Evolutionary conservation across 2,888 invertebrate species (phyloP), one percentile per base, ranked within the genome.

Genomic region (Autographa gamma): DNA sequence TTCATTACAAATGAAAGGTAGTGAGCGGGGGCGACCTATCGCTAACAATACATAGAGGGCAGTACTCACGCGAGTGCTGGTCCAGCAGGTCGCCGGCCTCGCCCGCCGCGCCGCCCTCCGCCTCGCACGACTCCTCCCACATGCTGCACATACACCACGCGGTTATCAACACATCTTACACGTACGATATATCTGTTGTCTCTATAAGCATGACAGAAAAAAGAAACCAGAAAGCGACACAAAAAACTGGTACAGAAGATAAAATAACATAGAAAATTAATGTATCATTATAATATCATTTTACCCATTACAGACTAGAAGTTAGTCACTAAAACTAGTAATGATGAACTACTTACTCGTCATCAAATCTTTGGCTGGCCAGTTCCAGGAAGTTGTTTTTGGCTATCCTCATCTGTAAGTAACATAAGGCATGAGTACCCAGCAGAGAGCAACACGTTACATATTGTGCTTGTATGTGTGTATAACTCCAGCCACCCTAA

Each of bases 121-220:
- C 79, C 38, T 81, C 86, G 38, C 87, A 87, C 18, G 80, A 77
- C 48, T 90, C 90, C 72, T 92, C 93, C 93, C 93, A 93, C 91
- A 90, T 90, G 71, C 92, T 92, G 88, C 64, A 59, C 54, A n/a
- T n/a, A 52, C 60, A 63, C 5, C 18, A 52, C 52, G 18, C 6
- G n/a, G 18, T 16, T 18, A n/a, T n/a, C 52, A 52, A 18, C 18
- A n/a, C 7, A 16, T 8, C 18, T 18, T 1, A 8, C n/a, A 52
- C 8, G 8, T 18, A 2, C 6, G 4, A n/a, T 25, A 25, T 25
- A 2, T 25, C 3, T 25, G 1, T 25, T 25, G 25, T 25, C 3
- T 3, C 1, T 2, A 25, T 25, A 25, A 25, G 3, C 25, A 25
- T 25, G 25, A 25, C 25, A 25, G 25, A 25, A 25, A 25, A 25